phyloP scores from a whole-genome alignment of 2,113 vertebrate genomes.

The Myodes glareolus region DNA sequence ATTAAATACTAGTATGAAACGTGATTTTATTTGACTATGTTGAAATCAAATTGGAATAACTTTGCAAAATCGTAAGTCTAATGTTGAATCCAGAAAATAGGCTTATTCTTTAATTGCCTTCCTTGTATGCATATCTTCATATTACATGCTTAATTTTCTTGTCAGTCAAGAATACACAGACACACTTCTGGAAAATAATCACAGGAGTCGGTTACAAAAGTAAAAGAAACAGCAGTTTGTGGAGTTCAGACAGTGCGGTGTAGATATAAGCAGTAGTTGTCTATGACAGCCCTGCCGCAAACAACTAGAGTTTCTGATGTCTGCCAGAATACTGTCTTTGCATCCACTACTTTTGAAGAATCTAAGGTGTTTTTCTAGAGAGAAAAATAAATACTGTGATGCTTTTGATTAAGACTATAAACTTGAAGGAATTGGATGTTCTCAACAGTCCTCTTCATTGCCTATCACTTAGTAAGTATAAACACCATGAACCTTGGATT shows the following conservation, averaged over 20 bases:
- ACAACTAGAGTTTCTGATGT: neutral
- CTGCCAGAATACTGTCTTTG: neutral
- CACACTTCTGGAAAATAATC: neutral
- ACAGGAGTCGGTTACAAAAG: neutral
- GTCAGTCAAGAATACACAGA: neutral
- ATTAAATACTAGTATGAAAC: neutral
- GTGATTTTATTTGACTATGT: neutral
- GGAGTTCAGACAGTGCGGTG: neutral
- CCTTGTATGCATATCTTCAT: neutral
- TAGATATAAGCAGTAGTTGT: too few relatives aligned
- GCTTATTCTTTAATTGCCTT: neutral
- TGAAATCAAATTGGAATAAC: neutral
- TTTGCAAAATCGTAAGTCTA: neutral
- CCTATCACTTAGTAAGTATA: neutral
- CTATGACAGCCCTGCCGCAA: too few relatives aligned
- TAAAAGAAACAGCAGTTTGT: neutral
- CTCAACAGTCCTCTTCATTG: neutral
- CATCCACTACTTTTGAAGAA: neutral
- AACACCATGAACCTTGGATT: neutral
- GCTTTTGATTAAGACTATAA: neutral
- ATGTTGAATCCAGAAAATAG: neutral
- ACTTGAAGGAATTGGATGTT: neutral
- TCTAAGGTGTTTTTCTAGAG: neutral
- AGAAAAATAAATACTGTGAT: neutral
- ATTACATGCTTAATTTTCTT: neutral